Percentiles rank a stretch among this genome's conserved stretches.
These are phyloP conservation scores for Drosophila ogumai DNA, from an alignment of 1,140 invertebrate species.

Conservation along the genomic window DNA sequence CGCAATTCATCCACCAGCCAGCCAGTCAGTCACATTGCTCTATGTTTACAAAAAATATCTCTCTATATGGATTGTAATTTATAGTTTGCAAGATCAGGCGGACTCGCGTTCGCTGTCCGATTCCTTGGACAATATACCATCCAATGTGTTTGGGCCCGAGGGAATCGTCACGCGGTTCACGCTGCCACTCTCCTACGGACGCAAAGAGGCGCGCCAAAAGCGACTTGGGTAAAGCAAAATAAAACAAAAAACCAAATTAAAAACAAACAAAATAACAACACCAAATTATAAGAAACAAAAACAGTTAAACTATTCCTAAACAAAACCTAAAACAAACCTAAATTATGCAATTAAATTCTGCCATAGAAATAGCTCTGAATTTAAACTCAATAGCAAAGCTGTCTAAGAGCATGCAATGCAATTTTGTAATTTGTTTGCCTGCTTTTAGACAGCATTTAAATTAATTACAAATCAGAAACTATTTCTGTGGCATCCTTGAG, in stretches of 20 bases:
- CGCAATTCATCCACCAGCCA: slow-evolving; percentile 18
- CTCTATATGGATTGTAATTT: slow-evolving; percentile 72
- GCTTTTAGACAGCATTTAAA: not conserved
- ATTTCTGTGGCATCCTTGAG: not conserved
- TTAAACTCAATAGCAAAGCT: not conserved
- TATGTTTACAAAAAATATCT: slow-evolving; percentile 28
- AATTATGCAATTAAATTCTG: not conserved
- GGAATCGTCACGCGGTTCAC: slow-evolving; percentile 86
- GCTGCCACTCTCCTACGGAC: slow-evolving; percentile 87
- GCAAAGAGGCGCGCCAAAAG: slow-evolving; percentile 87
- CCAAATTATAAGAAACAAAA: not conserved
- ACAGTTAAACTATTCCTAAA: not conserved
- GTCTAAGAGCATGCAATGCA: not conserved
- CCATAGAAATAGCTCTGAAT: too few relatives aligned
- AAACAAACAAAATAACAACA: slow-evolving; percentile 9
- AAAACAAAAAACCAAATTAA: slow-evolving; percentile 27
- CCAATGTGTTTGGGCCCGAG: slow-evolving; percentile 85
- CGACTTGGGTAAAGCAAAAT: slow-evolving; percentile 86
- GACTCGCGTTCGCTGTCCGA: slow-evolving; percentile 85
- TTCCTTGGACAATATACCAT: slow-evolving; percentile 85
- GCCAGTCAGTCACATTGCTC: slow-evolving; percentile 6
- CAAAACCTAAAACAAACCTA: not conserved
- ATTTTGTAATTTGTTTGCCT: too few relatives aligned
- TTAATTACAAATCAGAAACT: not conserved
- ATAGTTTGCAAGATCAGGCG: slow-evolving; percentile 85